A percentile compares a stretch with the other conserved stretches of the same genome.
These are phyloP conservation scores for Eupithecia centaureata DNA, from an alignment of 2,888 invertebrate genomes.

Conservation along the genomic window DNA sequence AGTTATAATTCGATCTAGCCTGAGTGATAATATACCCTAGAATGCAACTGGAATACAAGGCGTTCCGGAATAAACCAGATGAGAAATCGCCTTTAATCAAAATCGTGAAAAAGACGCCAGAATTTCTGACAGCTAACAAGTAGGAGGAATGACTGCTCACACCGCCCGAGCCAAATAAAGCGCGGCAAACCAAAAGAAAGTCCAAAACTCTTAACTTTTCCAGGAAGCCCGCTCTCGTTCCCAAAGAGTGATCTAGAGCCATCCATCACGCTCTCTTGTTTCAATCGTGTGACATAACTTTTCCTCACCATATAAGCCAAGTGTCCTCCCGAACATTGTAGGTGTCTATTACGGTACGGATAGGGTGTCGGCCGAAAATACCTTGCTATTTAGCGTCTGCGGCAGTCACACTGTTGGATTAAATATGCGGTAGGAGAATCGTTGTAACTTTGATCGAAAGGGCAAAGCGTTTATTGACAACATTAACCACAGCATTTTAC, in stretches of 20 bases:
- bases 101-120: background rate
- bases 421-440: conserved; percentile 1
- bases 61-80: background rate
- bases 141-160: background rate
- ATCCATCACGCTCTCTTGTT: conserved; percentile 53
- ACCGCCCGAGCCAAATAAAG: conserved; percentile 12
- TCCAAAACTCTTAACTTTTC: conserved; percentile 22
- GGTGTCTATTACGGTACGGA: conserved; percentile 68
- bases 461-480: background rate
- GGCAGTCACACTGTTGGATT: conserved; percentile 58
- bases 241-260: conserved; percentile 50
- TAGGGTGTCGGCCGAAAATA: conserved; percentile 75
- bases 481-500: background rate
- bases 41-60: background rate
- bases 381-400: conserved; percentile 64
- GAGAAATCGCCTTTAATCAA: background rate
- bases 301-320: conserved; percentile 74
- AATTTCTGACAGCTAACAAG: conserved; percentile 6
- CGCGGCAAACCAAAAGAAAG: background rate
- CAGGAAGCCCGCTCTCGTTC: conserved; percentile 33
- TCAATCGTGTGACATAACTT: conserved; percentile 60
- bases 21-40: background rate
- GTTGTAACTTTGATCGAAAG: background rate
- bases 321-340: conserved; percentile 56
- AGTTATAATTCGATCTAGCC: background rate